These are phyloP conservation scores for Conus betulinus DNA, from an alignment of 1,140 invertebrate genomes.

Conservation along the genomic window DNA sequence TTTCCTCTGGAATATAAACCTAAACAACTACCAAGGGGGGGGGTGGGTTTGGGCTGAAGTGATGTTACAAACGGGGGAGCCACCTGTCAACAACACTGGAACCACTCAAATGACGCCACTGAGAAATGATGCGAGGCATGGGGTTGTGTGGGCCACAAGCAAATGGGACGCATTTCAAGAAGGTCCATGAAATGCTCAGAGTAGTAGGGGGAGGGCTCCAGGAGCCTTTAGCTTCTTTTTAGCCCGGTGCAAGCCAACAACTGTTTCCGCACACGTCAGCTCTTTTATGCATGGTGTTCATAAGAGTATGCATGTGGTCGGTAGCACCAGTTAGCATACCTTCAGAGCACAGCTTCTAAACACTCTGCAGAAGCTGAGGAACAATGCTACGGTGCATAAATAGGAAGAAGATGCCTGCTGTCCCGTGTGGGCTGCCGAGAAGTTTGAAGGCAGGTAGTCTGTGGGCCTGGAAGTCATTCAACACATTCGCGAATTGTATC, in stretches of 20 bases:
- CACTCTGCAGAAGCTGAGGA: slow-evolving; percentile 73
- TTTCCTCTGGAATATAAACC: too few relatives aligned
- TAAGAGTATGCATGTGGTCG: slow-evolving; percentile 1
- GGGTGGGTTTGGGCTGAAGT: too few relatives aligned
- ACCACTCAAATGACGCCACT: slow-evolving; percentile 29
- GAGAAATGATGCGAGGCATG: slow-evolving; percentile 41
- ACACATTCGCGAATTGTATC: slow-evolving; percentile 63
- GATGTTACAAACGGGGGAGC: too few relatives aligned
- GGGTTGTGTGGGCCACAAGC: slow-evolving; percentile 27
- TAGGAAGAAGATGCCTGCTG: slow-evolving; percentile 78
- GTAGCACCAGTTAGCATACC: slow-evolving; percentile 72
- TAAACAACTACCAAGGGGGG: too few relatives aligned
- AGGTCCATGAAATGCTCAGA: slow-evolving; percentile 18
- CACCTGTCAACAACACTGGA: slow-evolving; percentile 29
- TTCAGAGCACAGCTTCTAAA: too few relatives aligned
- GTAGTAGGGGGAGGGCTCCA: slow-evolving; percentile 40
- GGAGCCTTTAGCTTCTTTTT: slow-evolving; percentile 1
- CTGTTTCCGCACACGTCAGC: slow-evolving; percentile 47
- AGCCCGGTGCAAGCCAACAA: slow-evolving; percentile 33
- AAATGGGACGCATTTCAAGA: slow-evolving; percentile 29
- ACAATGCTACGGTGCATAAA: slow-evolving; percentile 77
- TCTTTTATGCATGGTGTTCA: too few relatives aligned
- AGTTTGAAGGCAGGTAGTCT: slow-evolving; percentile 78
- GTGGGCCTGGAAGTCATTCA: slow-evolving; percentile 68
- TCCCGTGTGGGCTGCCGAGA: slow-evolving; percentile 77